Evolutionary conservation across 1,140 invertebrate genomes (phyloP), one percentile per base, ranked within the genome.

Genomic region (Drosophila kanapiae): DNA sequence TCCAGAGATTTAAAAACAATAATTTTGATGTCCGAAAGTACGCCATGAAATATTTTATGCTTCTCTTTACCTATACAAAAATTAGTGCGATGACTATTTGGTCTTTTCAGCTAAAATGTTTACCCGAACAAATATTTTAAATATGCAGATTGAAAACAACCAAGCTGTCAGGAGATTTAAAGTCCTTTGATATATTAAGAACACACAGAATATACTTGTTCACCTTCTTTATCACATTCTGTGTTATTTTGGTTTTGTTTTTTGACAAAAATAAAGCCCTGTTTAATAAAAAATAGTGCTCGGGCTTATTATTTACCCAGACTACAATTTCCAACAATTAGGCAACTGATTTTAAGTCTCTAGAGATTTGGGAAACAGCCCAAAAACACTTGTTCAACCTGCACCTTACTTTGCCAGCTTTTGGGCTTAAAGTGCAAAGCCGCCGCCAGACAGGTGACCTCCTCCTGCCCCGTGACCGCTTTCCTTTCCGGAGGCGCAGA

Each of bases 401-500:
- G 38, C 35, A 37, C 43, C 53, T 76, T 78, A 9, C 42, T 47
- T 64, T 65, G 78, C 59, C 53, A 48, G 58, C 65, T 86, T 75
- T 79, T 69, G 67, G 70, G 79, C 49, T 71, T 56, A 58, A 42
- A 57, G 51, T 37, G 27, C 23, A 61, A 72, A 74, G 47, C 56
- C 59, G 38, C 45, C 35, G 71, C 33, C 71, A 75, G 71, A 72
- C 68, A 38, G 43, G 27, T 47, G 37, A n/a, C 43, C 51, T 16
- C 14, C 18, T 16, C 33, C 9, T 13, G 33, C 16, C 29, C 29
- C 16, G 16, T 6, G 13, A 37, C 0, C 9, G 8, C 35, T n/a
- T 48, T 18, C 13, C 37, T 40, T 72, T 58, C 64, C 75, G 51
- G 65, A 38, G 67, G 45, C 27, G 38, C 64, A 71, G 77, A 61